Conservation (phyloP, 2,797 vertebrate genomes). For the Poecilia picta region DNA sequence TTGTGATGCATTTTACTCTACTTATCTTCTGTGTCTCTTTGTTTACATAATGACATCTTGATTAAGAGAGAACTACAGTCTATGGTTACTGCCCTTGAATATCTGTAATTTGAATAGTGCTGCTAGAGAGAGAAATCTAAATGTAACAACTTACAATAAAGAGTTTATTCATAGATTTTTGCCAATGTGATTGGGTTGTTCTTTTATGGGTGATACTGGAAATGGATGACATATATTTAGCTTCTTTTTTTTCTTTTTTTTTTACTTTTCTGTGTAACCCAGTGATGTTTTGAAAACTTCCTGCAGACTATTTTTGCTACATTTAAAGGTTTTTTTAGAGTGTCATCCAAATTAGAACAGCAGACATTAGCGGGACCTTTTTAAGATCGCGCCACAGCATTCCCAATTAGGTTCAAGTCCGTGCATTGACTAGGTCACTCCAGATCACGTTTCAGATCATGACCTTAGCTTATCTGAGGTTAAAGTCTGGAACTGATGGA, state of each 20-base stretch:
- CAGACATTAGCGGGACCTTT: not conserved
- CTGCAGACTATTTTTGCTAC: not conserved
- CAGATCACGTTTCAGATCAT: not conserved
- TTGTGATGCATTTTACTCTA: slow-evolving; percentile 67
- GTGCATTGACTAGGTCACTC: not conserved
- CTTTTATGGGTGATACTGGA: slow-evolving; percentile 16
- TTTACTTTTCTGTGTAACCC: not conserved
- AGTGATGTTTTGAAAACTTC: not conserved
- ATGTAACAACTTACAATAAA: slow-evolving; percentile 84
- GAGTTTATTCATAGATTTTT: slow-evolving; percentile 79
- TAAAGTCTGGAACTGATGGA: not conserved
- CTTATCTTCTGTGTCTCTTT: slow-evolving; percentile 67
- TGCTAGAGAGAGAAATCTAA: slow-evolving; percentile 81
- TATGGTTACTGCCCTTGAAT: slow-evolving; percentile 80
- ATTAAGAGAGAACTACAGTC: slow-evolving; percentile 67
- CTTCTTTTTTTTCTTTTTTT: not conserved
- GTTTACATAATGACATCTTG: slow-evolving; percentile 75
- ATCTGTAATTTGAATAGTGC: slow-evolving; percentile 82
- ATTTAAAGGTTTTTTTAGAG: not conserved
- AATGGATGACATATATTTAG: not conserved
- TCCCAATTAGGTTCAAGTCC: not conserved
- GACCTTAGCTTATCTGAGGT: not conserved
- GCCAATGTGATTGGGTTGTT: slow-evolving; percentile 70
- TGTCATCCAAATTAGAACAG: not conserved
- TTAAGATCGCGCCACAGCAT: not conserved